phyloP scores from a whole-genome alignment of 1,140 invertebrate genomes.

The Thereuonema tuberculata region DNA sequence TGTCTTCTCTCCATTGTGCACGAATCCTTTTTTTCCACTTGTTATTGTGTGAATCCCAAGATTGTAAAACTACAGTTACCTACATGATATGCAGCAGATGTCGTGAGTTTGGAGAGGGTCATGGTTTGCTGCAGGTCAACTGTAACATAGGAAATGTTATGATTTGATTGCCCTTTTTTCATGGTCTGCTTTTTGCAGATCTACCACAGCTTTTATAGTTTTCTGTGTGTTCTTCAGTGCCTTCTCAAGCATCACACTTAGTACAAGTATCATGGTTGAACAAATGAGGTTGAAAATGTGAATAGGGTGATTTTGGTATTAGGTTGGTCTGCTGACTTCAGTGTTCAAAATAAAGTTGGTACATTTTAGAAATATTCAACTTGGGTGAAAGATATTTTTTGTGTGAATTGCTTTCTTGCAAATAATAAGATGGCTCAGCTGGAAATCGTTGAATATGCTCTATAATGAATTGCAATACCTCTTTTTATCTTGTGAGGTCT shows the following conservation, averaged over 20 bases:
- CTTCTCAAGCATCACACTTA: neutral
- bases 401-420: neutral
- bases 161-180: neutral
- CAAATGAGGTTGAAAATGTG: neutral
- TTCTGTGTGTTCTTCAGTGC: constrained; percentile 2
- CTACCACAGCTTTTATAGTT: neutral
- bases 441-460: neutral
- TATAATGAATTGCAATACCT: neutral
- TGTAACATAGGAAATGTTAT: neutral
- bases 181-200: neutral
- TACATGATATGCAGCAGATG: constrained; percentile 26
- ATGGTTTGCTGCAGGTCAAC: constrained; percentile 28
- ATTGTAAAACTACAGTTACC: constrained; percentile 29
- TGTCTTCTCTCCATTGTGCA: constrained; percentile 23
- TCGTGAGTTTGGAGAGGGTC: constrained; percentile 23
- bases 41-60: constrained; percentile 25
- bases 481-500: neutral
- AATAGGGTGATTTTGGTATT: neutral
- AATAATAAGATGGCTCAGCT: neutral
- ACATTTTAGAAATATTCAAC: neutral
- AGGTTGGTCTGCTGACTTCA: neutral
- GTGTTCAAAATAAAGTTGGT: neutral
- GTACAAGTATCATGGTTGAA: neutral
- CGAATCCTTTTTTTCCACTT: constrained; percentile 21
- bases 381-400: neutral